These are phyloP conservation scores for Brachyptera putata DNA, from an alignment of 2,888 invertebrate genomes.

Conservation along the genomic window DNA sequence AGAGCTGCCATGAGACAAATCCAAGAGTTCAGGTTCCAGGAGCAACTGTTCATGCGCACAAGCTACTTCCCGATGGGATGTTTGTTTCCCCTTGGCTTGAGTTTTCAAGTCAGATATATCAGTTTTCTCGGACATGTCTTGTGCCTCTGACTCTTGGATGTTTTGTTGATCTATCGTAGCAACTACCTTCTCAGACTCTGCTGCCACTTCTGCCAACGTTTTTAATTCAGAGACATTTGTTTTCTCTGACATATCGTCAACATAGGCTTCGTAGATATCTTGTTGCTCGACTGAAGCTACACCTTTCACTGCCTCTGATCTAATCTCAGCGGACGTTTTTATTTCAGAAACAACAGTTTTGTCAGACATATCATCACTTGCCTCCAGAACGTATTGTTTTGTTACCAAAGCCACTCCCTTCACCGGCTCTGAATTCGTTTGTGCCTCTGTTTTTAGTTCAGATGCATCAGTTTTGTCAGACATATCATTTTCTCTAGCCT, in stretches of 20 bases:
- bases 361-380: conserved; percentile 19
- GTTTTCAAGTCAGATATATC: not conserved
- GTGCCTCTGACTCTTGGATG: conserved; percentile 5
- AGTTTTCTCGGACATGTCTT: not conserved
- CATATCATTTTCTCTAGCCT: conserved; percentile 20
- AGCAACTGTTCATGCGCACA: conserved; percentile 8
- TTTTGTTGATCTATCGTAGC: conserved; percentile 4
- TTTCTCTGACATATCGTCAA: conserved; percentile 25
- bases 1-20: conserved; percentile 2
- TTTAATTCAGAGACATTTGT: not conserved
- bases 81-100: not conserved
- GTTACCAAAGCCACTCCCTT: conserved; percentile 43
- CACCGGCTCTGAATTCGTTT: conserved; percentile 39
- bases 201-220: conserved; percentile 2
- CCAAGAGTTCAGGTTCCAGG: conserved; percentile 10
- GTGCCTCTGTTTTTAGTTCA: conserved; percentile 24
- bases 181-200: conserved; percentile 14
- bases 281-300: conserved; percentile 30
- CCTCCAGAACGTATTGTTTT: conserved; percentile 39
- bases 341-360: conserved; percentile 24
- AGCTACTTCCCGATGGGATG: conserved; percentile 8
- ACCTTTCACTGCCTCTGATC: conserved; percentile 29
- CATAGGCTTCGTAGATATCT: conserved; percentile 20
- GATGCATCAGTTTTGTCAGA: conserved; percentile 31
- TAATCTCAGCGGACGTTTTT: conserved; percentile 28